Evolutionary conservation across 2,113 vertebrate species (phyloP), one percentile per base, ranked within the genome.

Genomic region (Carassius gibelio): DNA sequence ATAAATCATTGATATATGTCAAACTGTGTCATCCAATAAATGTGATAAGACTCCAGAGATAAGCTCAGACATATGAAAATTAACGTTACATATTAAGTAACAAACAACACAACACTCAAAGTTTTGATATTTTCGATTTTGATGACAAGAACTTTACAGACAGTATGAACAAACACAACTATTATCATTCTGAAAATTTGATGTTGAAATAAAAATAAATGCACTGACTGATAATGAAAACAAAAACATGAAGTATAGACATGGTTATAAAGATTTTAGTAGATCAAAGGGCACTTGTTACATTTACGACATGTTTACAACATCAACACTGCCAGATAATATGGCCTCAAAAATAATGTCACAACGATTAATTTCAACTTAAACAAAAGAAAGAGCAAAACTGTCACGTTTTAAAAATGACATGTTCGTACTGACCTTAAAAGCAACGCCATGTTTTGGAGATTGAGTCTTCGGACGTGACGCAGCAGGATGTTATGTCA

Each of bases 371-470:
- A 5, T 42, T 57, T 42, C 1, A 82, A 10, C 45, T 52, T 11
- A 82, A 42, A 52, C 48, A 71, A 71, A 72, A 5, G 4, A 55
- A 7, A 57, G 2, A 15, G 19, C 19, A 38, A 83, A 83, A 74
- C n/a, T 11, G n/a, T 45, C 4, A 8, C 0, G 42, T 76, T 34
- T 61, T 13, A 13, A 48, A 75, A 26, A 69, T 7, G 42, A 75
- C 8, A 72, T 10, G 30, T 45, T 5, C 14, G 57, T 34, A 93
- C 92, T 93, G 91, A 93, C 92, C 94, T 91, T 92, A 94, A 52
- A 19, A 93, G 89, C 66, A 91, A 78, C 93, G 94, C 93, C 94
- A 95, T 95, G 88, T 93, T 89, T 84, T 76, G 52, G 64, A 72
- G 26, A 66, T 30, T 15, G 72, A 48, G 6, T 10, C 6, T 74